Evolutionary conservation across 2,113 vertebrate species (phyloP), one percentile per base, ranked within the genome.

Genomic region (Brachyhypopomus occidentalis): DNA sequence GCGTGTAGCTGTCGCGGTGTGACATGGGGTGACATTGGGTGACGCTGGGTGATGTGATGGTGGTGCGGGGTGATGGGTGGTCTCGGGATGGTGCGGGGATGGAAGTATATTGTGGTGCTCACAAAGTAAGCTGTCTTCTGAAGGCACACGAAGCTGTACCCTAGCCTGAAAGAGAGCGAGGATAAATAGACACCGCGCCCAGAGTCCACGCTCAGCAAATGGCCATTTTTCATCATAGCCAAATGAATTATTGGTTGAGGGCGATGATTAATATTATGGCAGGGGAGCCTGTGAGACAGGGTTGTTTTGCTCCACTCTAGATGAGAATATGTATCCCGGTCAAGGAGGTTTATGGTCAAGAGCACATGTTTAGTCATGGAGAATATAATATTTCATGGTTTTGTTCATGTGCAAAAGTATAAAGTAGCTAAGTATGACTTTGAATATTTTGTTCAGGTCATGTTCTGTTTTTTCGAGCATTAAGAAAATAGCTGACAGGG

Each of bases 181-280:
- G 70, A 9, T 36, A 63, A 14, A 81, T 11, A 7, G 22, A 76
- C 22, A 45, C 23, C 16, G 63, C 2, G 38, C n/a, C 34, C 16
- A 59, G n/a, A 72, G 36, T n/a, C 60, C 23, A 52, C 20, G 45
- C 25, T 78, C 55, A 62, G 64, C 30, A 66, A 76, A 77, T 25
- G n/a, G 30, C 23, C 58, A 60, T 78, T 71, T 81, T 75, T 56
- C 16, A 11, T 58, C 14, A 14, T 63, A 67, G 30, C 20, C 17
- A 41, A 19, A 78, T 17, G 14, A 81, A 75, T 75, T 60, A 45
- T 58, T 22, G n/a, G n/a, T 75, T 30, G 34, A 38, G 52, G 27
- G n/a, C 6, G 38, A n/a, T 69, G 8, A 45, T 27, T n/a, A 38
- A 62, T 55, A 36, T 36, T 20, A 22, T 17, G 11, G 63, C 30